Base-by-base conservation (phyloP, 1,140 invertebrate species). In the Papilio helenus region DNA sequence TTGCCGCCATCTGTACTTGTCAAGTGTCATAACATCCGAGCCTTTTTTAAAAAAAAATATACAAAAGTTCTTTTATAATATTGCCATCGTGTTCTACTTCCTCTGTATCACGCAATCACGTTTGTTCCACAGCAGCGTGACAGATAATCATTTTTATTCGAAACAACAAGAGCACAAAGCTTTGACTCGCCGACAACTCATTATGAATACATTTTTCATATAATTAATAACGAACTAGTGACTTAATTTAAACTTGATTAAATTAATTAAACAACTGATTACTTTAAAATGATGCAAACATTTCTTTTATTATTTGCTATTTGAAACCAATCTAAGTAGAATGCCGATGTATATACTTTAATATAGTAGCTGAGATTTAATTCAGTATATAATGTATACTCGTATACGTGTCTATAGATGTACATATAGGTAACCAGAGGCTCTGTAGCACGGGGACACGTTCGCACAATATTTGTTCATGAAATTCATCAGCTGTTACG, bases 401-500 rank as follows among this genome's bases (percentile, higher is more conserved):
- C n/a, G 2, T 46, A 10, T 12, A 46, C 16, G 49, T 55, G 10
- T 29, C 23, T 68, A 16, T 29, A 1, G n/a, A n/a, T 26, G 18
- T 16, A 16, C 18, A 20, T 77, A 20, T 65, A 77, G 29, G 34
- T 44, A 65, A 65, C 55, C 1, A n/a, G n/a, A 77, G 18, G 51
- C 79, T 80, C 68, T 72, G 76, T 72, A 80, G 76, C 80, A 74
- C n/a, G 82, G 86, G 83, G 90, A 88, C 90, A 92, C 90, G 90
- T 92, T 90, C 89, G 29, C 88, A 84, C 89, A 92, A 92, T 92
- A 92, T 92, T 91, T 92, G 89, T 85, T 85, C 85, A 86, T 90
- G 89, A 91, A 90, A 90, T 90, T 90, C 87, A 91, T 84, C 86
- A 86, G 85, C 87, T 87, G 86, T 84, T 85, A 86, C 85, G 81